These are phyloP conservation scores for Ondatra zibethicus DNA, from an alignment of 2,113 vertebrate species.

Conservation along the genomic window DNA sequence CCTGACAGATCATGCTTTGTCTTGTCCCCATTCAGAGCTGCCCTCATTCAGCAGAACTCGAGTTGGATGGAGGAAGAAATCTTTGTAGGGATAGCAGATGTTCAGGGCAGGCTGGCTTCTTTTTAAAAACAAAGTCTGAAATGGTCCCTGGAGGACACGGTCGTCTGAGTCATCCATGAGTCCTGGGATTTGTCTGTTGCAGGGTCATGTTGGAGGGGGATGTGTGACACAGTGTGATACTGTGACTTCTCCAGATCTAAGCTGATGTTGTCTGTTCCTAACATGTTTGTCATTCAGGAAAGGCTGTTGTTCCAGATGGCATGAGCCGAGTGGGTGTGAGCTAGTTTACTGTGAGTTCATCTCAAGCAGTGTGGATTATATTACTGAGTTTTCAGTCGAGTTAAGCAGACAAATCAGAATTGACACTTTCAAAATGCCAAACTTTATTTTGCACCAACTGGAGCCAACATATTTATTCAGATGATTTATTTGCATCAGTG, in stretches of 20 bases:
- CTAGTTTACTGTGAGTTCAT: background rate
- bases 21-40: fast-evolving
- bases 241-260: background rate
- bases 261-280: background rate
- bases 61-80: background rate
- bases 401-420: slow-evolving; percentile 51
- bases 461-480: slow-evolving; percentile 61
- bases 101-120: background rate
- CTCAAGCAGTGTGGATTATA: background rate
- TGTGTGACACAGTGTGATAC: fast-evolving
- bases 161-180: background rate
- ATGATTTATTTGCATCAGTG: slow-evolving; percentile 45
- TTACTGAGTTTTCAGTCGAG: slow-evolving; percentile 56
- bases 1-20: too few species aligned
- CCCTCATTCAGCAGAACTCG: fast-evolving
- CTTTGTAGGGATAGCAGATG: background rate
- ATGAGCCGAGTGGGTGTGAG: background rate
- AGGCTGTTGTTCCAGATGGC: background rate
- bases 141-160: background rate
- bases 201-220: background rate
- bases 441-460: background rate
- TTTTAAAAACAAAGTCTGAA: background rate
- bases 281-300: background rate
- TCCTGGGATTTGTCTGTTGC: background rate
- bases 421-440: slow-evolving; percentile 41